phyloP scores from a whole-genome alignment of 2,113 vertebrate species.

The Eptesicus fuscus region DNA sequence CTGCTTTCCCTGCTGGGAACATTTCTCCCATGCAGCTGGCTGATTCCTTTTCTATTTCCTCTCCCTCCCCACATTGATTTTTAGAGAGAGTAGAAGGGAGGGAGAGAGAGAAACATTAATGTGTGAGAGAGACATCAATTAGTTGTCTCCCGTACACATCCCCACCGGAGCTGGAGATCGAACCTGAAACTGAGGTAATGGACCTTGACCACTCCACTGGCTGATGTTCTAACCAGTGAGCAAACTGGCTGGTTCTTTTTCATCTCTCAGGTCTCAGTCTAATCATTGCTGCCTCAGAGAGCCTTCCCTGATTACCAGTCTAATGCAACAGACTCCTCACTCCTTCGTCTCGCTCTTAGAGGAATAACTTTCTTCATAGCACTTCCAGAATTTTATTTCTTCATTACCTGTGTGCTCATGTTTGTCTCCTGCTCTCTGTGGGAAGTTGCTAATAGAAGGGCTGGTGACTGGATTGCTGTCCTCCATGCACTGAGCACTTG shows the following conservation, averaged over 20 bases:
- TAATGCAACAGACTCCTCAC: neutral
- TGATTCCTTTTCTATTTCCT: neutral
- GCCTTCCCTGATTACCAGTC: neutral
- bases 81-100: too few relatives aligned
- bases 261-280: neutral
- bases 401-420: neutral
- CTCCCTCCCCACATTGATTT: too few relatives aligned
- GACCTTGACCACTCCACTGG: neutral
- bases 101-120: neutral
- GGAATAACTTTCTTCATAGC: neutral
- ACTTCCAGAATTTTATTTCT: neutral
- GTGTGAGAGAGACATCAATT: too few relatives aligned
- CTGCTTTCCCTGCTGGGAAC: neutral
- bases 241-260: neutral
- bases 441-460: neutral
- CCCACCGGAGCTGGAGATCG: too few relatives aligned
- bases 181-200: too few relatives aligned
- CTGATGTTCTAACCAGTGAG: neutral
- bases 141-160: neutral
- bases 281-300: neutral
- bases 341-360: neutral
- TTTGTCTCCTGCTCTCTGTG: neutral
- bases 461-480: neutral
- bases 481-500: neutral
- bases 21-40: neutral